These are phyloP conservation scores for Metopia argyrocephala DNA, from an alignment of 2,888 invertebrate species.

Conservation along the genomic window DNA sequence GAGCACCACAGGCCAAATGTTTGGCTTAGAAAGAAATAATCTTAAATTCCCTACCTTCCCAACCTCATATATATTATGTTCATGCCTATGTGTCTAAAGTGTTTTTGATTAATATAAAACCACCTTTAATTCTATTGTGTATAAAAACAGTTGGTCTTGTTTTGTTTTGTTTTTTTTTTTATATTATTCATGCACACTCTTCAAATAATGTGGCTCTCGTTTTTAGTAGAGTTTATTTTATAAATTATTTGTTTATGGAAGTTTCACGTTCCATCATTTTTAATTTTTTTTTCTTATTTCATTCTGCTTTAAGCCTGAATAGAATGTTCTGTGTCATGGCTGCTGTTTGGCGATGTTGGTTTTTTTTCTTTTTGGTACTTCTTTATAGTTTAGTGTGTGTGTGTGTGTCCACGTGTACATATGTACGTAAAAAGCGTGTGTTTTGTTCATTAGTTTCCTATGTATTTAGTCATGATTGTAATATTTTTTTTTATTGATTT, in stretches of 20 bases:
- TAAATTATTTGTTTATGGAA: background rate
- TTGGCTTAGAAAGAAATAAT: too few species aligned
- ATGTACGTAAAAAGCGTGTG: background rate
- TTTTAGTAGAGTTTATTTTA: background rate
- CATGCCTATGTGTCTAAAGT: too few species aligned
- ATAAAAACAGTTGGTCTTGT: background rate
- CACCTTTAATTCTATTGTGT: too few species aligned
- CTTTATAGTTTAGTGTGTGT: background rate
- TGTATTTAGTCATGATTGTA: slow-evolving; percentile 1
- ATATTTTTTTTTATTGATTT: slow-evolving; percentile 4
- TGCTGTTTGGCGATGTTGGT: slow-evolving; percentile 27
- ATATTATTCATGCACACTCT: background rate
- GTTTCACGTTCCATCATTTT: background rate
- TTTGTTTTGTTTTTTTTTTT: background rate
- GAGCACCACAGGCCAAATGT: too few species aligned
- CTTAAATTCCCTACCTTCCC: too few species aligned
- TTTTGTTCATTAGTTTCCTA: background rate
- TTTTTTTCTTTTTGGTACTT: slow-evolving; percentile 9
- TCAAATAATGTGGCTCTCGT: background rate
- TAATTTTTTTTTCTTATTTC: background rate
- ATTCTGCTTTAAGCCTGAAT: slow-evolving; percentile 45
- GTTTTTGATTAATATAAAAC: too few species aligned
- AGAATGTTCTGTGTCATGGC: slow-evolving; percentile 56
- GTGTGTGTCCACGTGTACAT: background rate
- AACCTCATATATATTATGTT: too few species aligned